These are phyloP conservation scores for Drosophila emarginata DNA, from an alignment of 2,888 invertebrate species.

Conservation along the genomic window DNA sequence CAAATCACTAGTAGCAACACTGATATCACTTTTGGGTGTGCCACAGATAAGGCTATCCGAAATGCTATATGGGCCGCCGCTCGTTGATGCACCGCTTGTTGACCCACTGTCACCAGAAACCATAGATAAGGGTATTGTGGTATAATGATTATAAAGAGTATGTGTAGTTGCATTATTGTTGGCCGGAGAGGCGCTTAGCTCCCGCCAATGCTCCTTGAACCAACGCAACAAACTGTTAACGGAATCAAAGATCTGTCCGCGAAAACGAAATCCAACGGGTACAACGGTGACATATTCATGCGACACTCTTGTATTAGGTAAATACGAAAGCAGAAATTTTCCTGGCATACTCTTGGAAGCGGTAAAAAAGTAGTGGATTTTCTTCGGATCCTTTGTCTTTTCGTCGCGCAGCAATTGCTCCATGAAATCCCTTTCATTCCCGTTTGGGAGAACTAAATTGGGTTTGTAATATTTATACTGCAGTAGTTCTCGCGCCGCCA, in stretches of 20 bases:
- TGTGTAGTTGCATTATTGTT: neutral
- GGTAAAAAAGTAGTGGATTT: conserved; percentile 94
- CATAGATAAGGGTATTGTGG: neutral
- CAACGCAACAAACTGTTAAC: conserved; percentile 90
- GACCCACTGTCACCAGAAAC: neutral
- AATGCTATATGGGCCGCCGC: neutral
- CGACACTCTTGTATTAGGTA: conserved; percentile 91
- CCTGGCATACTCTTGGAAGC: conserved; percentile 94
- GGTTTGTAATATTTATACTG: conserved; percentile 94
- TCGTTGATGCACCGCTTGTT: neutral
- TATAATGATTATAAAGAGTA: too few species aligned
- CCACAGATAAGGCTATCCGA: neutral
- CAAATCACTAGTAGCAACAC: neutral
- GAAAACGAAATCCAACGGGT: conserved; percentile 95
- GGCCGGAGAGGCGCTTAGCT: conserved; percentile 91
- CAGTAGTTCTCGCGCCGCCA: conserved; percentile 94
- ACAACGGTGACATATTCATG: conserved; percentile 97
- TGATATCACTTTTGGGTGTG: neutral
- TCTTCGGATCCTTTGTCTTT: conserved; percentile 92
- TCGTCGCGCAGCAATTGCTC: conserved; percentile 94
- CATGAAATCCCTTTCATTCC: conserved; percentile 85
- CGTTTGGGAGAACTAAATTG: conserved; percentile 89
- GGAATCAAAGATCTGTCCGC: conserved; percentile 93
- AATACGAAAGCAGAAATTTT: conserved; percentile 96
- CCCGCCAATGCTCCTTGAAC: conserved; percentile 99